Base-by-base conservation (phyloP, 2,113 vertebrate species). In the Amazona vittata region DNA sequence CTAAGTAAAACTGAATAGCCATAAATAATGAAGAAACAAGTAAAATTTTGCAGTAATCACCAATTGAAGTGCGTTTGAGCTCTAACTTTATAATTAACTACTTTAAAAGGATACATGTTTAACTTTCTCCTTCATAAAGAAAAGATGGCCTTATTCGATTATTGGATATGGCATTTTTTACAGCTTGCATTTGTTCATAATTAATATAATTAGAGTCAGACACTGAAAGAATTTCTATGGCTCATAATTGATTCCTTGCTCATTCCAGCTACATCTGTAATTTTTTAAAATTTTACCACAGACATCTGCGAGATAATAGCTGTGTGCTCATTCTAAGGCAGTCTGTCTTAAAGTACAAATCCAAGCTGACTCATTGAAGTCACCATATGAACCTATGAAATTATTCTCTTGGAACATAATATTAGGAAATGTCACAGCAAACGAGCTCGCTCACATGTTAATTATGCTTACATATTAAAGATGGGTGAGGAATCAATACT, bases 201-300 rank as follows among this genome's bases (percentile, higher is more conserved):
- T 94, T 95, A 92, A 82, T 94, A 71, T 68, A 80, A 92, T 94
- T 89, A 95, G 49, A 60, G 25, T 65, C n/a, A 85, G 78, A 81
- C 18, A 84, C 28, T 64, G 68, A 94, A 80, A 84, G 57, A 86
- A 92, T 62, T 96, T 94, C 21, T 52, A n/a, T 86, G 64, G 62
- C 59, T 85, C 69, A 49, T 74, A 96, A 84, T 67, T 83, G 68
- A 86, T 90, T 88, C 55, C 53, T 55, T 75, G 46, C 76, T 93
- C 64, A 81, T 88, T 90, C 43, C 21, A 89, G 44, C 81, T 92
- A 73, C 16, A 55, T 90, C 29, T 83, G 55, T 78, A 90, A 73
- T 88, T 90, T 85, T 86, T 65, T 3, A 2, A 47, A 76, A 80
- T 53, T 93, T 95, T 73, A 44, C 39, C 79, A 44, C 59, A 89